These are phyloP conservation scores for Pogonophryne albipinna DNA, from an alignment of 2,797 vertebrate species.

Conservation along the genomic window DNA sequence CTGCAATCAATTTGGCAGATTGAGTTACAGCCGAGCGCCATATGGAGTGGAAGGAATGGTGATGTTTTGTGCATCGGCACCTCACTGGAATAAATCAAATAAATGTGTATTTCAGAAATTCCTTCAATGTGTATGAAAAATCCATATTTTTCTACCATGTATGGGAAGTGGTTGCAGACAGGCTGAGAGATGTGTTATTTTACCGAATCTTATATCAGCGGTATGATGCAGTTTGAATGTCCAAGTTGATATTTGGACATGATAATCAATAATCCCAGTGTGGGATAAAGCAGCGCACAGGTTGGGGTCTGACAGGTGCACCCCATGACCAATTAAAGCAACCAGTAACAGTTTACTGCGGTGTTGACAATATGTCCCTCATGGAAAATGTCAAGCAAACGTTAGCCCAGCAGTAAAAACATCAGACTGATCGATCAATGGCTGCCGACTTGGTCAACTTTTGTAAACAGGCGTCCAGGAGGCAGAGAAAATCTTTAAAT, in stretches of 20 bases:
- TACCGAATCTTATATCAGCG: slow-evolving; percentile 36
- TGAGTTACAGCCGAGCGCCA: slow-evolving; percentile 65
- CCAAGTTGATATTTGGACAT: slow-evolving; percentile 60
- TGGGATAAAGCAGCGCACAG: slow-evolving; percentile 44
- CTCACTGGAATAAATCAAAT: slow-evolving; percentile 44
- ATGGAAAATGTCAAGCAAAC: slow-evolving; percentile 25
- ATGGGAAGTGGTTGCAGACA: slow-evolving; percentile 34
- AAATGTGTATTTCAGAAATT: slow-evolving; percentile 17
- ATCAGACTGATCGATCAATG: slow-evolving; percentile 18
- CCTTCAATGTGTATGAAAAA: slow-evolving; percentile 40
- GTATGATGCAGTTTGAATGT: slow-evolving; percentile 41
- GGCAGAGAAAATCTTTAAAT: slow-evolving; percentile 17
- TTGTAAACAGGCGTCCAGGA: slow-evolving; percentile 30
- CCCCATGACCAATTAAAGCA: slow-evolving; percentile 62
- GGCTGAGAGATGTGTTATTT: slow-evolving; percentile 47
- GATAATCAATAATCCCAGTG: slow-evolving; percentile 72
- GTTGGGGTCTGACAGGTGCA: slow-evolving; percentile 64
- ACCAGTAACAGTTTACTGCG: slow-evolving; percentile 38
- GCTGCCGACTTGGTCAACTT: slow-evolving; percentile 31
- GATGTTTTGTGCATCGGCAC: slow-evolving; percentile 47
- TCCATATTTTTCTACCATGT: slow-evolving; percentile 45
- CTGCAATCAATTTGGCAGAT: slow-evolving; percentile 68
- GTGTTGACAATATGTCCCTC: slow-evolving; percentile 40
- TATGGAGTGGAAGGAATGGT: slow-evolving; percentile 46
- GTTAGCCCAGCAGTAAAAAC: background rate